Percentiles rank a stretch among this genome's conserved stretches.
Conservation (phyloP, 2,113 vertebrate species). For the Mormyrus iriodes region DNA sequence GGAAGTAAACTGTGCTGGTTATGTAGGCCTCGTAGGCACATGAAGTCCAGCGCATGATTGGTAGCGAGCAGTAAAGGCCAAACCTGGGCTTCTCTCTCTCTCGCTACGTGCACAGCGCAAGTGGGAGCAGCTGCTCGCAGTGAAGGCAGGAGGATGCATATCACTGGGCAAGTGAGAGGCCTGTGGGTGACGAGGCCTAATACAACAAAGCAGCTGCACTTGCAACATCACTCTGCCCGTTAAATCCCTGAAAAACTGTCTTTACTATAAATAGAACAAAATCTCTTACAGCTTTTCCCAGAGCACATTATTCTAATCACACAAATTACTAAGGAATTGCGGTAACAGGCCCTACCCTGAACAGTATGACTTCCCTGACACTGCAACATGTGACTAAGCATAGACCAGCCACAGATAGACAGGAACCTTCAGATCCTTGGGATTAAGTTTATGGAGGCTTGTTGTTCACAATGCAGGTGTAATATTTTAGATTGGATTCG, state of each 20-base stretch:
- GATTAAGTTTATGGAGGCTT: background rate
- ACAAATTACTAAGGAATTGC: background rate
- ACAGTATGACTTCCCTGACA: background rate
- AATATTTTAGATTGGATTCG: background rate
- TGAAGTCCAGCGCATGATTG: background rate
- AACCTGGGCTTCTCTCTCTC: constrained; percentile 11
- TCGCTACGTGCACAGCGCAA: background rate
- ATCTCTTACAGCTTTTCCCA: background rate
- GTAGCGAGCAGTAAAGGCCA: background rate
- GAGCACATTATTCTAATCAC: background rate
- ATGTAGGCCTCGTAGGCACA: background rate
- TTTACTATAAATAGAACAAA: background rate
- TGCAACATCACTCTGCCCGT: background rate
- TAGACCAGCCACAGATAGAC: background rate
- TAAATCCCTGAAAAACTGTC: background rate
- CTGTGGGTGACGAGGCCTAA: background rate
- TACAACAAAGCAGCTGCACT: background rate
- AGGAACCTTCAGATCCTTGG: background rate
- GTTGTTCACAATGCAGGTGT: background rate
- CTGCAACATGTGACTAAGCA: background rate
- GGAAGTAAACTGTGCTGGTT: background rate
- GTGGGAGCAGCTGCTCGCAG: background rate
- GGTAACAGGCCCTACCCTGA: background rate
- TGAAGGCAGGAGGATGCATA: background rate
- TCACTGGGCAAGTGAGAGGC: background rate